phyloP scores from a whole-genome alignment of 2,113 vertebrate genomes.

The Morone saxatilis region DNA sequence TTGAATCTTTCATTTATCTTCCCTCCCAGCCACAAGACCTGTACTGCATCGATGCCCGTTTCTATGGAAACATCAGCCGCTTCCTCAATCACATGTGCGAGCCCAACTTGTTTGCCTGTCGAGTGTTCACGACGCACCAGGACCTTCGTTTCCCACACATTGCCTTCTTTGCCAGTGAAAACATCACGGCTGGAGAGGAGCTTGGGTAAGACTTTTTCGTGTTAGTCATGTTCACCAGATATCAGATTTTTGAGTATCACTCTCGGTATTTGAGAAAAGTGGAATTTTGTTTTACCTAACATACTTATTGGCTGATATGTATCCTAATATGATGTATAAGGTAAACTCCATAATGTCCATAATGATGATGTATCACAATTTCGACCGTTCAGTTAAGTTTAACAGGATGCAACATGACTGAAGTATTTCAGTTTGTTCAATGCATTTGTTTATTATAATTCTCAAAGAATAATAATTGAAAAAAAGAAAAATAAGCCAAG shows the following conservation, averaged over 20 bases:
- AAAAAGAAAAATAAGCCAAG: too few relatives aligned
- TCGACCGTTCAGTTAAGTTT: neutral
- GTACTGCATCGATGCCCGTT: constrained; percentile 97
- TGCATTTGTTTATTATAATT: too few relatives aligned
- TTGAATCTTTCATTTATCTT: constrained; percentile 17
- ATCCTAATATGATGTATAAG: neutral
- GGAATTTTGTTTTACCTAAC: too few relatives aligned
- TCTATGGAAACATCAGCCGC: constrained; percentile 98
- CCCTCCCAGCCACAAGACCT: constrained; percentile 89
- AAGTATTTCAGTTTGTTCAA: too few relatives aligned
- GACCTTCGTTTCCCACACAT: constrained; percentile 98
- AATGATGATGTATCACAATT: neutral
- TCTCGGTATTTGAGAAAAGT: neutral
- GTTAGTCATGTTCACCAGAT: too few relatives aligned
- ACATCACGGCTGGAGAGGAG: constrained; percentile 93
- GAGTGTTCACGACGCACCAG: constrained; percentile 97
- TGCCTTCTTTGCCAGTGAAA: constrained; percentile 94
- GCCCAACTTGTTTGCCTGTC: constrained; percentile 95
- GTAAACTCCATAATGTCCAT: neutral
- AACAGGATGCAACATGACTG: neutral
- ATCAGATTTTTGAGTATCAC: too few relatives aligned
- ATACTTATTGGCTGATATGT: neutral
- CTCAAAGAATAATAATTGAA: too few relatives aligned
- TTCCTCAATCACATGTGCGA: constrained; percentile 99
- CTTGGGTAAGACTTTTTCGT: constrained; percentile 86